These are phyloP conservation scores for Synanthedon andrenaeformis DNA, from an alignment of 2,888 invertebrate species.

Conservation along the genomic window DNA sequence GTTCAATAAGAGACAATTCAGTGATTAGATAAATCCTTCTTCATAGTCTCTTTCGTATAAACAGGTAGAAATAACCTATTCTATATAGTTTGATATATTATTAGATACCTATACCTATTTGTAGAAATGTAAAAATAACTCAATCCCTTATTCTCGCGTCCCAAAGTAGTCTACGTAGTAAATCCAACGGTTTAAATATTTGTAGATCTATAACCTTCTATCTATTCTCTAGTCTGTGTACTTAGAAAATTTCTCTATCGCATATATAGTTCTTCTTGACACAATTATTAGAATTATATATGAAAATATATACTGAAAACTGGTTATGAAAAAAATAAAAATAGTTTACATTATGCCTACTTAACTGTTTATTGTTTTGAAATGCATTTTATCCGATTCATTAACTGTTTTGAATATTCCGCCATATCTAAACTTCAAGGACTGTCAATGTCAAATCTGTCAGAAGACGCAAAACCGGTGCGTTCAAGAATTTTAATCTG, in stretches of 20 bases:
- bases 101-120: slow-evolving; percentile 18
- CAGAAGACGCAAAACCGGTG: too few relatives aligned
- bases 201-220: not conserved
- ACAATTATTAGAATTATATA: not conserved
- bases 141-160: slow-evolving; percentile 66
- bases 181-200: slow-evolving; percentile 5
- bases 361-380: too few relatives aligned
- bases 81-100: slow-evolving; percentile 34
- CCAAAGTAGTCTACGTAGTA: slow-evolving; percentile 41
- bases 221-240: not conserved
- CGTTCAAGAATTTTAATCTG: too few relatives aligned
- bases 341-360: too few relatives aligned
- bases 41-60: slow-evolving; percentile 8
- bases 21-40: slow-evolving; percentile 19
- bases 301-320: not conserved
- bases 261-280: not conserved
- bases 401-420: too few relatives aligned
- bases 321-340: not conserved
- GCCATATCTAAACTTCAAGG: too few relatives aligned
- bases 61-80: slow-evolving; percentile 24
- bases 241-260: not conserved
- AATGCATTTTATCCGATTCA: too few relatives aligned
- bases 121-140: slow-evolving; percentile 53
- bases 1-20: slow-evolving; percentile 25
- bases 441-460: too few relatives aligned